These are phyloP conservation scores for Eristalinus sepulchralis DNA, from an alignment of 2,888 invertebrate genomes.

Conservation along the genomic window DNA sequence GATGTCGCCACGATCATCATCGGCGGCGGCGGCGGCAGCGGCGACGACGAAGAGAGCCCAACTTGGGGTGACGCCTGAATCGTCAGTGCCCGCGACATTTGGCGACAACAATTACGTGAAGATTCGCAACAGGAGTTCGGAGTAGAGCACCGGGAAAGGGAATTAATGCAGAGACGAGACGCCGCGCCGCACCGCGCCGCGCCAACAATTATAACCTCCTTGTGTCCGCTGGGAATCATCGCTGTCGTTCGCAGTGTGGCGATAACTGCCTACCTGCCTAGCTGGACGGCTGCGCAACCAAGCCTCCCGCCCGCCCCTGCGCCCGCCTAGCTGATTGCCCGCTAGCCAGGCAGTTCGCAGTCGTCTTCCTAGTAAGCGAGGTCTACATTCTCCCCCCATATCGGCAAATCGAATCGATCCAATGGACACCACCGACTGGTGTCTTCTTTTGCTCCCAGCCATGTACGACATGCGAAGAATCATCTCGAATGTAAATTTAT, in stretches of 20 bases:
- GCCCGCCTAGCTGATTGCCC: background rate
- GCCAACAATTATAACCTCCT: slow-evolving; percentile 70
- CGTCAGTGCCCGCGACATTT: slow-evolving; percentile 71
- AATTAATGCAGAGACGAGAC: slow-evolving; percentile 65
- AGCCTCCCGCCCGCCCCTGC: background rate
- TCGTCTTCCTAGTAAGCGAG: slow-evolving; percentile 68
- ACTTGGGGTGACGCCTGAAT: slow-evolving; percentile 69
- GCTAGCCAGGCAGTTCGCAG: slow-evolving; percentile 29
- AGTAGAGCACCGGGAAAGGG: slow-evolving; percentile 52
- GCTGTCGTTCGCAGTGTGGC: slow-evolving; percentile 27
- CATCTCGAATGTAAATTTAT: slow-evolving; percentile 71
- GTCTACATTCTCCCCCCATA: slow-evolving; percentile 60
- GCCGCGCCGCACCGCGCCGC: slow-evolving; percentile 58
- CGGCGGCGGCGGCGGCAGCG: background rate
- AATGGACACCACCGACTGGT: slow-evolving; percentile 25
- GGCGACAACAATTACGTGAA: slow-evolving; percentile 75
- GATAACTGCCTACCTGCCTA: background rate
- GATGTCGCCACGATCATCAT: background rate
- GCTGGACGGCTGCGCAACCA: background rate
- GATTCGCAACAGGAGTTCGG: slow-evolving; percentile 68
- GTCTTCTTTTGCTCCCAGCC: slow-evolving; percentile 17
- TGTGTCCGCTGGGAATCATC: slow-evolving; percentile 65
- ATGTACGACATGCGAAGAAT: slow-evolving; percentile 55
- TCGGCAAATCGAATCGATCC: slow-evolving; percentile 9
- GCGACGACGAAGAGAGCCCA: background rate